phyloP scores from a whole-genome alignment of 2,113 vertebrate species.

The Platichthys flesus region DNA sequence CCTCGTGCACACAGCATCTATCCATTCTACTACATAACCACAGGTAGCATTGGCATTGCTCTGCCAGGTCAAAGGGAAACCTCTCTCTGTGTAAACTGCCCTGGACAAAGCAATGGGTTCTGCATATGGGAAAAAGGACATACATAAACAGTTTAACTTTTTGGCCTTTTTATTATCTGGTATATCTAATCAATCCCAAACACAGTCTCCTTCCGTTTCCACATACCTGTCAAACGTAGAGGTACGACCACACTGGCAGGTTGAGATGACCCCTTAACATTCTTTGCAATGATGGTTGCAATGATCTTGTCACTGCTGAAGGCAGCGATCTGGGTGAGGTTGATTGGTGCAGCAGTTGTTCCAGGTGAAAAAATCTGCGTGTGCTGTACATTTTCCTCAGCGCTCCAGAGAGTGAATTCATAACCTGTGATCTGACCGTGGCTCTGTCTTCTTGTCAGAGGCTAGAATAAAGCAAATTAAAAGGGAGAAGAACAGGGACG shows the following conservation, averaged over 20 bases:
- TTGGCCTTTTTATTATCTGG: neutral
- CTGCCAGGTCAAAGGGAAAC: constrained; percentile 75
- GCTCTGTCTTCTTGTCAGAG: constrained; percentile 66
- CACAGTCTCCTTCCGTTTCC: neutral
- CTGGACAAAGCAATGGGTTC: constrained; percentile 30
- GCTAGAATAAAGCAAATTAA: constrained; percentile 53
- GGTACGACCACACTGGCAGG: constrained; percentile 59
- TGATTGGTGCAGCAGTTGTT: constrained; percentile 43
- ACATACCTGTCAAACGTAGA: constrained; percentile 66
- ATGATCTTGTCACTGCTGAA: constrained; percentile 38
- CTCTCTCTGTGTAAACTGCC: constrained; percentile 25
- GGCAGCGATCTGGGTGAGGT: constrained; percentile 54
- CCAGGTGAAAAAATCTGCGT: constrained; percentile 16
- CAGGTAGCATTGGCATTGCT: constrained; percentile 52
- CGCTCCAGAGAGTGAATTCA: constrained; percentile 70
- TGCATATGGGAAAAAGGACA: constrained; percentile 56
- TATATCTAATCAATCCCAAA: neutral
- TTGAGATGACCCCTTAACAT: constrained; percentile 62
- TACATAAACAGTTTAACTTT: neutral
- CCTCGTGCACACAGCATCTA: constrained; percentile 47
- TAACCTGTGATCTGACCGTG: constrained; percentile 73
- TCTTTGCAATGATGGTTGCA: constrained; percentile 68
- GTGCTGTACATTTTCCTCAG: constrained; percentile 39
- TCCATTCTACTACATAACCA: constrained; percentile 80
- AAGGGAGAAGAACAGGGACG: neutral